Conservation (phyloP, 2,888 invertebrate species). For the Agonum fuliginosum region DNA sequence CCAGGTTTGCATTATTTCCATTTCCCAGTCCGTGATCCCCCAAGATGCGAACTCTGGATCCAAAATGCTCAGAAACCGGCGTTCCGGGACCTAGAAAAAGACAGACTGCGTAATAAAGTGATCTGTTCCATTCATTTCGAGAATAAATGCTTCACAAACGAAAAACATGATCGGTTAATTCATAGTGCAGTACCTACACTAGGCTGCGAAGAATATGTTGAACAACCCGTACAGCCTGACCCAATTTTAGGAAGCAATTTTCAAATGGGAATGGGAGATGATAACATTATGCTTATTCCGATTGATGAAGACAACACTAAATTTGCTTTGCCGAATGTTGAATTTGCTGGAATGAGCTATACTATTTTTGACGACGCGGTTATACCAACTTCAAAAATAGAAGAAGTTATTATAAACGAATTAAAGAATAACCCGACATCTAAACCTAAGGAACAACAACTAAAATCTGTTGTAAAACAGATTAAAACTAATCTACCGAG, state of each 20-base stretch:
- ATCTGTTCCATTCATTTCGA: conserved; percentile 78
- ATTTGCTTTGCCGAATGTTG: conserved; percentile 46
- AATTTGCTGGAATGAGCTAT: conserved; percentile 42
- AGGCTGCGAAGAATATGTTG: conserved; percentile 65
- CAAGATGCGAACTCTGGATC: conserved; percentile 77
- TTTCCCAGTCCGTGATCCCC: conserved; percentile 77
- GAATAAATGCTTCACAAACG: conserved; percentile 74
- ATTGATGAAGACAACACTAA: conserved; percentile 53
- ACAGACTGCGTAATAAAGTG: conserved; percentile 78
- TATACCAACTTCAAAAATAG: conserved; percentile 42
- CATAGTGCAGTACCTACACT: conserved; percentile 76
- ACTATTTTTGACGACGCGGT: conserved; percentile 50
- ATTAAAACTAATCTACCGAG: conserved; percentile 25
- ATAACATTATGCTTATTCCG: conserved; percentile 43
- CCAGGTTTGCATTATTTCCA: conserved; percentile 76
- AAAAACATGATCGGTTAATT: conserved; percentile 75
- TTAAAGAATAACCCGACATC: neutral
- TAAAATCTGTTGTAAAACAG: conserved; percentile 41
- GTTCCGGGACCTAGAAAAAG: conserved; percentile 75
- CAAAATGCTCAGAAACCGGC: conserved; percentile 75
- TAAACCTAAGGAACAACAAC: conserved; percentile 7
- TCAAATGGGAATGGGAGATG: conserved; percentile 1
- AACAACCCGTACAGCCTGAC: neutral
- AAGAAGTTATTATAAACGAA: conserved; percentile 15
- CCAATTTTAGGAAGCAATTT: neutral